A percentile compares a stretch with the other conserved stretches of the same genome.
Conservation (phyloP, 2,797 vertebrate species). For the Myripristis murdjan region DNA sequence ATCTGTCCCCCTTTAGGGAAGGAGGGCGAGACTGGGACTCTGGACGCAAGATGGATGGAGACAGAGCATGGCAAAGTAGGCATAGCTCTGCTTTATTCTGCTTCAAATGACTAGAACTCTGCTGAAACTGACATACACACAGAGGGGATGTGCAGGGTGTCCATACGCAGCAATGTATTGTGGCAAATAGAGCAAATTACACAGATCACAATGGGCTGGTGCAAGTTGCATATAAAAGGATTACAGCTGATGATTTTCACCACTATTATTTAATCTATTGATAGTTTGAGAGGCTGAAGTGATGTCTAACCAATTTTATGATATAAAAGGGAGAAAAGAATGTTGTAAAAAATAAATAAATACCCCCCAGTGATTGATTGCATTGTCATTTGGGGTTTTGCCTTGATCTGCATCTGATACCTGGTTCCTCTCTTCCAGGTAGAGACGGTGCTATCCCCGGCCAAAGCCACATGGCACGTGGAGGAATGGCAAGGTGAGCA, state of each 20-base stretch:
- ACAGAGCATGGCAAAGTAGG: constrained; percentile 86
- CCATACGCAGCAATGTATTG: too few species aligned
- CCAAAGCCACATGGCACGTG: constrained; percentile 89
- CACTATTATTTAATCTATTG: too few species aligned
- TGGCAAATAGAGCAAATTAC: too few species aligned
- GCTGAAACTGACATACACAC: neutral
- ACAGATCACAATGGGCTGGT: too few species aligned
- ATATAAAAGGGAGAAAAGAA: too few species aligned
- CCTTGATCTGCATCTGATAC: neutral
- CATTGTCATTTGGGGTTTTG: too few species aligned
- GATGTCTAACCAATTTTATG: too few species aligned
- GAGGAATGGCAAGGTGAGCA: constrained; percentile 91
- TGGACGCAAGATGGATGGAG: constrained; percentile 90
- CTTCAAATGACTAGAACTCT: neutral
- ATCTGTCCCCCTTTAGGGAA: constrained; percentile 80
- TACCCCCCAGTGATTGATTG: neutral
- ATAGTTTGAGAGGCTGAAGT: too few species aligned
- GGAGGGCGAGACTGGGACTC: constrained; percentile 92
- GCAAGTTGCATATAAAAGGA: too few species aligned
- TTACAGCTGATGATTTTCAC: too few species aligned
- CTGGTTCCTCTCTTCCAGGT: constrained; percentile 71
- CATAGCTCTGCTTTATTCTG: neutral
- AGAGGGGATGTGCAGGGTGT: too few species aligned
- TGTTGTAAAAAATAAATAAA: too few species aligned
- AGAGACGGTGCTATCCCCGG: constrained; percentile 88